Conservation (phyloP, 2,888 invertebrate species). For the Clunio marinus region DNA sequence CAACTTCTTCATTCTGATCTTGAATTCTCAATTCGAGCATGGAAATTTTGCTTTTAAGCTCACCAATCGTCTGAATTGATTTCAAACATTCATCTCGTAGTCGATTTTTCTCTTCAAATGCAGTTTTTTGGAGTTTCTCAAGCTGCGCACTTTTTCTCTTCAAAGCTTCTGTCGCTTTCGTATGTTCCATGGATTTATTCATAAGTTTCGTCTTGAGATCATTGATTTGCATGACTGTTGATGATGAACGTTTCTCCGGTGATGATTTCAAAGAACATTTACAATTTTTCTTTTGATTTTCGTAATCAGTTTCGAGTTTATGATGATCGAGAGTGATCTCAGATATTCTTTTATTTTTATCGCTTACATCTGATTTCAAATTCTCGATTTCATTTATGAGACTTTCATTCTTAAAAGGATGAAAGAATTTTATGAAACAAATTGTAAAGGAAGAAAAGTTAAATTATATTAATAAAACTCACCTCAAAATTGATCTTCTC, state of each 20-base stretch:
- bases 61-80: slow-evolving; percentile 39
- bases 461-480: background rate
- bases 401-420: slow-evolving; percentile 31
- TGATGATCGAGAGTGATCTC: slow-evolving; percentile 19
- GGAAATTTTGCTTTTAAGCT: slow-evolving; percentile 40
- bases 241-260: slow-evolving; percentile 18
- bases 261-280: slow-evolving; percentile 22
- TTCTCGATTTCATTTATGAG: slow-evolving; percentile 26
- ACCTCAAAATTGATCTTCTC: slow-evolving; percentile 35
- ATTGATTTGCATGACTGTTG: slow-evolving; percentile 34
- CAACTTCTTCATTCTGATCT: slow-evolving; percentile 40
- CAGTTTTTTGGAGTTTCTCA: slow-evolving; percentile 33
- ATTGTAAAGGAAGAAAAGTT: background rate
- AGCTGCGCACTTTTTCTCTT: slow-evolving; percentile 27
- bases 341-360: slow-evolving; percentile 31
- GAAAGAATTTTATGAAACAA: background rate
- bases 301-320: slow-evolving; percentile 17
- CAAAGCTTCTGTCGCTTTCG: slow-evolving; percentile 25
- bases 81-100: slow-evolving; percentile 25
- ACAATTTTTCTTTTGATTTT: slow-evolving; percentile 31
- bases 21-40: slow-evolving; percentile 40
- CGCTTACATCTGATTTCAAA: slow-evolving; percentile 27
- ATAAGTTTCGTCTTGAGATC: slow-evolving; percentile 32
- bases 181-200: slow-evolving; percentile 35
- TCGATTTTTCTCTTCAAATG: slow-evolving; percentile 28